Conservation (phyloP, 2,888 invertebrate genomes). For the Andrena bucephala region DNA sequence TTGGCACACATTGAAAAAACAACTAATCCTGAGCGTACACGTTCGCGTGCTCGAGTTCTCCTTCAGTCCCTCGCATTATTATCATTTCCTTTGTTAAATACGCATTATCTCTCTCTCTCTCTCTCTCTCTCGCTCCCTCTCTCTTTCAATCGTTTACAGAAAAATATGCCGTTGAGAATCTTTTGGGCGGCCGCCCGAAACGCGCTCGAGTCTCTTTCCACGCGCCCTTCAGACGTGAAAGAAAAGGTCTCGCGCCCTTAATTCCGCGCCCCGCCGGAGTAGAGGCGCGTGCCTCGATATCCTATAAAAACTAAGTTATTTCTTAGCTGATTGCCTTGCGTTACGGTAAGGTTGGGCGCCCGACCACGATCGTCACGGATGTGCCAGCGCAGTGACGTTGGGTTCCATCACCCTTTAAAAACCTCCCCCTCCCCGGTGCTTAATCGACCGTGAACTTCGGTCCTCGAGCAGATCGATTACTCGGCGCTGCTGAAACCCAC, state of each 20-base stretch:
- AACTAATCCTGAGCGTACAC: conserved; percentile 8
- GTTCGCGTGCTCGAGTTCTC: background rate
- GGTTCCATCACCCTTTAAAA: conserved; percentile 5
- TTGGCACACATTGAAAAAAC: conserved; percentile 44
- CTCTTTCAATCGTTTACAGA: conserved; percentile 56
- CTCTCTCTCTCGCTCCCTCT: conserved; percentile 7
- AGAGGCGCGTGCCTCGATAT: conserved; percentile 80
- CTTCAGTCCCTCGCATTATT: conserved; percentile 32
- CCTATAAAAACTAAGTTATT: conserved; percentile 85
- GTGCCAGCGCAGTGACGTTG: background rate
- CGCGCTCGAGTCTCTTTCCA: conserved; percentile 48
- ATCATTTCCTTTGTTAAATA: conserved; percentile 20
- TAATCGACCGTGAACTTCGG: background rate
- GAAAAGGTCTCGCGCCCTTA: conserved; percentile 63
- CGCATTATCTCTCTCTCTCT: conserved; percentile 5
- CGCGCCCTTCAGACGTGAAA: conserved; percentile 58
- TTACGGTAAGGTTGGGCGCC: conserved; percentile 81
- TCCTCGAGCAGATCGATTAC: too few relatives aligned
- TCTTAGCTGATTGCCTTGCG: conserved; percentile 85
- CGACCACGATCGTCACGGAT: conserved; percentile 64
- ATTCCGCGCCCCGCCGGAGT: conserved; percentile 63
- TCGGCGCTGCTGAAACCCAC: too few relatives aligned
- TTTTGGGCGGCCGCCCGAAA: conserved; percentile 49
- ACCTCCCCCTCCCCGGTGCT: background rate
- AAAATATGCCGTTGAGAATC: conserved; percentile 61